Base-by-base conservation (phyloP, 2,888 invertebrate genomes). In the Parnassius mnemosyne region DNA sequence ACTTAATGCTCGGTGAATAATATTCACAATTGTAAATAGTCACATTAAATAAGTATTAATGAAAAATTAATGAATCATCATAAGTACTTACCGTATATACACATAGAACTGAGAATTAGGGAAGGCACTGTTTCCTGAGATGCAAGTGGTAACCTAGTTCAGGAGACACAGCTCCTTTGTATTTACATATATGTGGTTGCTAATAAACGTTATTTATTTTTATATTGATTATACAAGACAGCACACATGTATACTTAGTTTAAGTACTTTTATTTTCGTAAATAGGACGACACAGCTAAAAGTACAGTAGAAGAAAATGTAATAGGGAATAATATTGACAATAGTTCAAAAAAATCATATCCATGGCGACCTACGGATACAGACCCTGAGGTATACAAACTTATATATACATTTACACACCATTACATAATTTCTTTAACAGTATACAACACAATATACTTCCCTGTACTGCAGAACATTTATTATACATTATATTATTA, bases 361-460 rank as follows among this genome's bases (percentile, higher is more conserved):
- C 81, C 85, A 65, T 80, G 87, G 88, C 89, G 86, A 87, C 84
- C 86, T 80, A 83, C 87, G 79, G 85, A 87, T 81, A 77, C 81
- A 76, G 79, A 76, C 63, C 72, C 74, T 68, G 73, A 79, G 78
- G 78, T 78, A 78, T 69, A 76, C 69, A 65, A 51, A 81, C 69
- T 80, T 13, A 9, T 11, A 13, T 76, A 77, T 76, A 83, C 81
- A 85, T 80, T 81, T 73, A 76, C 64, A 70, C 66, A 76, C 67
- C 71, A 62, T 74, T 59, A 69, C 68, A 71, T 64, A 72, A 67
- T 75, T 69, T 75, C 25, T n/a, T 13, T 13, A 34, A 49, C 11
- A 12, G n/a, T 49, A 10, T 20, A 25, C 49, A 34, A 34, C 25
- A 55, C 11, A 60, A 71, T 57, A 51, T 34, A 34, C 34, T 50